A percentile compares a stretch with the other conserved stretches of the same genome.
phyloP scores from a whole-genome alignment of 2,797 vertebrate species.

The Sciurus vulgaris region DNA sequence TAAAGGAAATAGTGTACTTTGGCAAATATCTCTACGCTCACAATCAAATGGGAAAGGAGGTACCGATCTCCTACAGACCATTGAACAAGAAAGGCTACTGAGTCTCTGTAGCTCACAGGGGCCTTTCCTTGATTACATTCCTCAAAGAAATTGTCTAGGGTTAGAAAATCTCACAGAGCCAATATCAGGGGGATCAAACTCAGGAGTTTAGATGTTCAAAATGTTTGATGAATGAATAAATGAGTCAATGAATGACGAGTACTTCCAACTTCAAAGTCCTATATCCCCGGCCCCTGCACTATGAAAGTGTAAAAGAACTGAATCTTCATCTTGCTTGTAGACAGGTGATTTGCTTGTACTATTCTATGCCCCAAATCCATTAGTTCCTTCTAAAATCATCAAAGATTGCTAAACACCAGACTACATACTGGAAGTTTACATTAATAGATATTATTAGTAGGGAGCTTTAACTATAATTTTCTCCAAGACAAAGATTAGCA shows the following conservation, averaged over 20 bases:
- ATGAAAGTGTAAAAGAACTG: background rate
- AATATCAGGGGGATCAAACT: background rate
- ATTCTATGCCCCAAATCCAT: background rate
- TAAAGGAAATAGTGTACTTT: background rate
- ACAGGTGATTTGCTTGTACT: background rate
- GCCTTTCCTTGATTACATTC: background rate
- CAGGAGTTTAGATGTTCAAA: background rate
- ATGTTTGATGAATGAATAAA: constrained; percentile 25
- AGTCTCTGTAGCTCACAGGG: background rate
- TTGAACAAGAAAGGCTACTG: background rate
- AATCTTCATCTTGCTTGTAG: background rate
- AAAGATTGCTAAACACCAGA: constrained; percentile 46
- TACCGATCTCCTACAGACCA: background rate
- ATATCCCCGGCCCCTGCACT: background rate
- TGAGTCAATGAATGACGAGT: background rate
- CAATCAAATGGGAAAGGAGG: background rate
- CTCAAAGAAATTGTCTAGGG: background rate
- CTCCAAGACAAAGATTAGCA: constrained; percentile 46
- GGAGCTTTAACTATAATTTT: constrained; percentile 42
- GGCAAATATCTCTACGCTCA: constrained; percentile 35
- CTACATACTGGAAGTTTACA: background rate
- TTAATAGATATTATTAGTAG: constrained; percentile 29
- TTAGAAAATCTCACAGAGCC: background rate
- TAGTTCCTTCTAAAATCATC: constrained; percentile 16
- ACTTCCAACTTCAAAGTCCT: background rate